These are phyloP conservation scores for Leptinotarsa juncta DNA, from an alignment of 2,888 invertebrate species.

Conservation along the genomic window DNA sequence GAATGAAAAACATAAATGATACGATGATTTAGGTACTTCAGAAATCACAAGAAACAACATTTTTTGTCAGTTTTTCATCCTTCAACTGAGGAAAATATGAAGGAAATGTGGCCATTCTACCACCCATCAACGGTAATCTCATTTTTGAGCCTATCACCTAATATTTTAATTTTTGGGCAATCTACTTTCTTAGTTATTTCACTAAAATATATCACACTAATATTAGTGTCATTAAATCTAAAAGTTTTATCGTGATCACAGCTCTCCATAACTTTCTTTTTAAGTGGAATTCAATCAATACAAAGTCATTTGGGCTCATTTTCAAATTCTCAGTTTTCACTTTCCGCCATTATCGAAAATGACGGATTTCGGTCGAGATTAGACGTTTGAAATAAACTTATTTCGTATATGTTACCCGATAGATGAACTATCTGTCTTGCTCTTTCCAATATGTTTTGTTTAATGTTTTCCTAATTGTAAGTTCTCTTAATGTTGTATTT, in stretches of 20 bases:
- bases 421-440: neutral
- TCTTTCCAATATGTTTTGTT: neutral
- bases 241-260: neutral
- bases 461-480: neutral
- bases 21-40: neutral
- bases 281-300: neutral
- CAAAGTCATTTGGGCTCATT: neutral
- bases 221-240: neutral
- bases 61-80: neutral
- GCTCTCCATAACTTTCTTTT: neutral
- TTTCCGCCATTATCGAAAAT: neutral
- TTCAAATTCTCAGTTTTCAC: too few relatives aligned
- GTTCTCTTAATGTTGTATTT: neutral
- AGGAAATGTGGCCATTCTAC: neutral
- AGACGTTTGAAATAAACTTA: neutral
- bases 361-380: neutral
- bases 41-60: constrained; percentile 1
- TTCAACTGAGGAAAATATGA: neutral
- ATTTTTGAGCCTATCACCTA: neutral
- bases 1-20: neutral
- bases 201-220: neutral
- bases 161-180: neutral
- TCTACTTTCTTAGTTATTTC: neutral
- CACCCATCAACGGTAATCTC: neutral
- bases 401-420: neutral